Conservation (phyloP, 2,797 vertebrate species). For the Ctenosaura bakeri region DNA sequence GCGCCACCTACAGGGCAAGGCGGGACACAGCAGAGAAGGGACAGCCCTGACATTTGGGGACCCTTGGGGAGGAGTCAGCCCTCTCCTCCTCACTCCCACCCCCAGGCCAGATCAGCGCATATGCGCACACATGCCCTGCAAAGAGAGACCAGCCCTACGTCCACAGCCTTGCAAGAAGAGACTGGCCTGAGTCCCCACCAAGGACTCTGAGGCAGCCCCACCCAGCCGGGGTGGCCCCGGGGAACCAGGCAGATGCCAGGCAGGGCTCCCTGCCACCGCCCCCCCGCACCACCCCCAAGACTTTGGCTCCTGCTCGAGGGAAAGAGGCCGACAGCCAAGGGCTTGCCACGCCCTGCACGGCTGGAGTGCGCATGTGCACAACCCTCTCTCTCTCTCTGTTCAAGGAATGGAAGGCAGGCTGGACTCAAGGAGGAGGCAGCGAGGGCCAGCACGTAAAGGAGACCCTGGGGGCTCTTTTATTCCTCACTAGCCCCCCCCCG, state of each 20-base stretch:
- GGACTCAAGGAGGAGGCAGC: too few relatives aligned
- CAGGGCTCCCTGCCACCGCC: too few relatives aligned
- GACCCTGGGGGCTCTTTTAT: too few relatives aligned
- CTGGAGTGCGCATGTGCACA: neutral
- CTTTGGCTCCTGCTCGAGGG: neutral
- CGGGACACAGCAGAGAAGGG: neutral
- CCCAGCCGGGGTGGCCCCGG: neutral
- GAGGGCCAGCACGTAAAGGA: too few relatives aligned
- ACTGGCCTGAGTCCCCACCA: neutral
- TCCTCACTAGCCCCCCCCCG: neutral
- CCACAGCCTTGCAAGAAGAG: too few relatives aligned
- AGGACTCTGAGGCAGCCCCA: neutral
- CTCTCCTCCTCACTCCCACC: neutral
- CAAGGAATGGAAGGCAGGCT: neutral
- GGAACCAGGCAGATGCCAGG: neutral
- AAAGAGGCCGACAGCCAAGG: neutral
- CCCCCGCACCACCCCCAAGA: neutral
- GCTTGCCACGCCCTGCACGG: neutral
- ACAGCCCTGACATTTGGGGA: neutral
- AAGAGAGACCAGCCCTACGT: neutral
- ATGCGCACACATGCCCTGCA: too few relatives aligned
- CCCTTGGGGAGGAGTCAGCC: neutral
- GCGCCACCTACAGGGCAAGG: too few relatives aligned
- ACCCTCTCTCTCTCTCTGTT: too few relatives aligned
- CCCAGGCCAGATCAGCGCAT: too few relatives aligned